These are phyloP conservation scores for Crocallis elinguaria DNA, from an alignment of 2,888 invertebrate genomes.

Conservation along the genomic window DNA sequence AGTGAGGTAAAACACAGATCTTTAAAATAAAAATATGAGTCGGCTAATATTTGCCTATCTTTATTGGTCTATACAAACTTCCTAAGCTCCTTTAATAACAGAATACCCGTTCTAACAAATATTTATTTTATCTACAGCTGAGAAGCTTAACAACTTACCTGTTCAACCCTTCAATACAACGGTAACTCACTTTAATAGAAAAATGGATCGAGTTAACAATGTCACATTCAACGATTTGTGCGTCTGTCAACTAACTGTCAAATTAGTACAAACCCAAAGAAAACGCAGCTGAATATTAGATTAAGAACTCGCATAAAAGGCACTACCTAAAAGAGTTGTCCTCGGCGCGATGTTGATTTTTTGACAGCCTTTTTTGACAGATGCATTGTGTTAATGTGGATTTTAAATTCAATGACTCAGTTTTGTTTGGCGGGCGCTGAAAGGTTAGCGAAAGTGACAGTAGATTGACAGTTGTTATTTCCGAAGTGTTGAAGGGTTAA, in stretches of 20 bases:
- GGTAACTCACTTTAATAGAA: slow-evolving; percentile 43
- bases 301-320: slow-evolving; percentile 57
- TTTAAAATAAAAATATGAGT: too few relatives aligned
- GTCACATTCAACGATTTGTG: slow-evolving; percentile 51
- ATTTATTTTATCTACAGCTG: not conserved
- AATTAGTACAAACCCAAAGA: slow-evolving; percentile 68
- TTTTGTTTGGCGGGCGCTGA: slow-evolving; percentile 41
- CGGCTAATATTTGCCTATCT: too few relatives aligned
- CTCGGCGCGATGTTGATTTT: slow-evolving; percentile 64
- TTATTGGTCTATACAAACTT: too few relatives aligned
- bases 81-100: too few relatives aligned
- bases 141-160: not conserved
- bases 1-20: too few relatives aligned
- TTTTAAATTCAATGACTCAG: slow-evolving; percentile 55
- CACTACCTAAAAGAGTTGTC: slow-evolving; percentile 61
- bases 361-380: slow-evolving; percentile 54
- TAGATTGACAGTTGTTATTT: slow-evolving; percentile 47
- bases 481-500: slow-evolving; percentile 24
- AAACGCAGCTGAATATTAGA: slow-evolving; percentile 69
- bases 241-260: slow-evolving; percentile 75
- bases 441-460: slow-evolving; percentile 40
- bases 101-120: too few relatives aligned
- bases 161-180: slow-evolving; percentile 11
- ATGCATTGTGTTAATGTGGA: slow-evolving; percentile 61
- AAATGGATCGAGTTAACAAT: slow-evolving; percentile 59